These are phyloP conservation scores for Aphelinus certus DNA, from an alignment of 1,140 invertebrate genomes.

Conservation along the genomic window DNA sequence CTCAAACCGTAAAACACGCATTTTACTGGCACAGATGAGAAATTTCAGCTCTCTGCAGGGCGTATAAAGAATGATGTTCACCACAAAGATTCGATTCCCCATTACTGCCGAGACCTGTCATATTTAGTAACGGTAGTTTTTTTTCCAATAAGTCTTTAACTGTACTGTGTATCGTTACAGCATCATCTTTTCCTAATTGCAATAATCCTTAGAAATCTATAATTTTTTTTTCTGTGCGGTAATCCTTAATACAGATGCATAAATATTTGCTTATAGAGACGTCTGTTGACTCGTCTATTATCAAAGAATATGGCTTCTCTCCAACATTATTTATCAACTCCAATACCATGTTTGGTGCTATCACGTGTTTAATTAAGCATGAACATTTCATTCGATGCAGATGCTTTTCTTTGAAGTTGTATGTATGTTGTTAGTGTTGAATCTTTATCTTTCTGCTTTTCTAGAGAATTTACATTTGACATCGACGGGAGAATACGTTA, in stretches of 20 bases:
- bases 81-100: too few relatives aligned
- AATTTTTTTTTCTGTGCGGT: not conserved
- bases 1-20: conserved; percentile 44
- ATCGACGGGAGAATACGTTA: not conserved
- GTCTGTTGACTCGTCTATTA: conserved; percentile 48
- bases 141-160: too few relatives aligned
- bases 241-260: conserved; percentile 2
- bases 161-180: not conserved
- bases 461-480: too few relatives aligned
- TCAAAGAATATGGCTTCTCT: conserved; percentile 50
- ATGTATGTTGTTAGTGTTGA: conserved; percentile 9
- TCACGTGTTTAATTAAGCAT: conserved; percentile 54
- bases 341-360: conserved; percentile 49
- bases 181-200: conserved; percentile 1
- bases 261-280: conserved; percentile 3
- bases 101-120: too few relatives aligned
- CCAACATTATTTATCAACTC: conserved; percentile 49
- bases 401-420: conserved; percentile 40
- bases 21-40: conserved; percentile 22
- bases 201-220: conserved; percentile 13
- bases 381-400: conserved; percentile 55
- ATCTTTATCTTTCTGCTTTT: not conserved
- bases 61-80: too few relatives aligned
- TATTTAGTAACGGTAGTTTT: too few relatives aligned
- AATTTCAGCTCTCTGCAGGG: too few relatives aligned